Evolutionary conservation across 35 echinoderm and acorn worm species (phyloP), one percentile per base, ranked within the genome.

Genomic region (Ophioderma brevispina): DNA sequence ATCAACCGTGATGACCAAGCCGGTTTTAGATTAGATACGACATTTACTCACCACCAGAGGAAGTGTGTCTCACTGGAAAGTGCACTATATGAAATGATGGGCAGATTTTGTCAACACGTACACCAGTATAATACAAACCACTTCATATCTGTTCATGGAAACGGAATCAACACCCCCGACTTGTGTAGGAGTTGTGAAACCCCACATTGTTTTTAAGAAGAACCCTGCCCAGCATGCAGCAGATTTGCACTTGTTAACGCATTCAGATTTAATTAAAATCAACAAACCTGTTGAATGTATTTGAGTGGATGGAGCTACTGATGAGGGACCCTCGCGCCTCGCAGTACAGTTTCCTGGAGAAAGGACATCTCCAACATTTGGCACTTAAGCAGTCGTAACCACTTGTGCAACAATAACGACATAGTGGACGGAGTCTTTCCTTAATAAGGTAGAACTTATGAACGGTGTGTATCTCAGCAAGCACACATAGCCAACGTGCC

Each of bases 51-150:
- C 34, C 13, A 70, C 21, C 83, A 77, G 36, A 14, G 42, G 42
- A 11, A 6, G 75, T 11, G n/a, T 70, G 17, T 85, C 10, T 14
- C 31, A 4, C 4, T 64, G 14, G 42, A 70, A 30, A 13, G 75
- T 32, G n/a, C n/a, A 85, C 49, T 15, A 40, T 43, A 40, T 85
- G 4, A 85, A 40, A 64, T 77, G 42, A 11, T 21, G 37, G 21
- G 75, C 83, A 31, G 83, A 85, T 70, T 85, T 64, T 38, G 83
- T 85, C 40, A 85, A 64, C 39, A 81, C 80, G 36, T 87, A 87
- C 85, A 80, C 13, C 8, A 81, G 64, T 32, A 30, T 87, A 6
- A 75, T 87, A 4, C 85, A 87, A 78, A 79, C 75, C n/a, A 52
- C 64, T 13, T 32, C 37, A 32, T 37, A 87, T 38, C 56, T 78